Base-by-base conservation (phyloP, 2,113 vertebrate species). In the Setophaga kirtlandii region DNA sequence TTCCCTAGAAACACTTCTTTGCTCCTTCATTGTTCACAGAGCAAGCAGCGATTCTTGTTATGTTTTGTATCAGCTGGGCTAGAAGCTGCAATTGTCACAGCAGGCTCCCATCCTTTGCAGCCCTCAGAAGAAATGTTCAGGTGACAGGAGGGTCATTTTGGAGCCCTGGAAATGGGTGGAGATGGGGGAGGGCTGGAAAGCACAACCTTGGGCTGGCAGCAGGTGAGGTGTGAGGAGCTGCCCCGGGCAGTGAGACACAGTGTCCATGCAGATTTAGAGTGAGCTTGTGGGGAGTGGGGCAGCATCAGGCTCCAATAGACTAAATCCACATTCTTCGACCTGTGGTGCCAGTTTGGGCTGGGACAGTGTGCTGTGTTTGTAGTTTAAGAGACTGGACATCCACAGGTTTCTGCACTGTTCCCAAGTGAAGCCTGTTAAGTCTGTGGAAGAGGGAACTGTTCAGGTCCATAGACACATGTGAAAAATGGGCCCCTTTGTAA, bases 251-350 rank as follows among this genome's bases (percentile, higher is more conserved):
- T 1, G 22, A 75, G 56, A 75, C 18, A 30, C 21, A 22, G 12
- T 0, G 0, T 9, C 16, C 11, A 3, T 1, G 19, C 16, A n/a
- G 49, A 19, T 47, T 81, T 35, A 58, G 27, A 82, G 10, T 6
- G 33, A 56, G 42, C 20, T 12, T 35, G 65, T 11, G 49, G 39
- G 35, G 44, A 85, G 62, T 5, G 10, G 25, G 42, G 46, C 62
- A 73, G 95, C 52, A 64, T 27, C 62, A 71, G 69, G 28, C 18
- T 87, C 37, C 15, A 19, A 19, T 1, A 35, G 27, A 67, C 28
- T 52, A 44, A 60, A 75, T 30, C 50, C 50, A 33, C 46, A 33
- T 30, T 52, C n/a, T 9, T 75, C 39, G 23, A 15, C 55, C 71
- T 42, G 55, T 35, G 19, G n/a, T 87, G 60, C 69, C 74, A 37